Base-by-base conservation (phyloP, 2,888 invertebrate genomes). In the Morpho deidamia region DNA sequence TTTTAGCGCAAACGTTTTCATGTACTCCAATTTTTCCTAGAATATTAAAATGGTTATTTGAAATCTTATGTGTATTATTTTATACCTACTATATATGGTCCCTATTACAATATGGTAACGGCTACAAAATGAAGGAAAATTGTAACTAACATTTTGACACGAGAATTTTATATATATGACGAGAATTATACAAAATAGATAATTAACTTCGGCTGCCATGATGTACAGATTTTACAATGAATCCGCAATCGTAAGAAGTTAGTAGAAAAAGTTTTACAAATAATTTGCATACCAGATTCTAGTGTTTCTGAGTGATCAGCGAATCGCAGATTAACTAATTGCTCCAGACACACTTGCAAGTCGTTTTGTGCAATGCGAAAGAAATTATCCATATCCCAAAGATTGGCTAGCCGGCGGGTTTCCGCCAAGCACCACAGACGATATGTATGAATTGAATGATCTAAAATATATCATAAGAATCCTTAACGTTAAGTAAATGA, bases 381-480 rank as follows among this genome's bases (percentile, higher is more conserved):
- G 78, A 95, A 95, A 43, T 92, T 92, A 59, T 92, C 91, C 81
- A 95, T 93, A 59, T 93, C 92, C 96, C 96, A 96, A 48, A 90
- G 88, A 61, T 94, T 94, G 8, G 94, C 94, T 10, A 95, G 83
- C 51, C 93, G 90, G 56, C 94, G 93, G 0, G 94, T 93, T 74
- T 94, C 94, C 12, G 93, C 92, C 44, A 93, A 83, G 40, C 94
- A 94, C 96, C 96, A 96, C 7, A 95, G 82, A 37, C 95, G 91
- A 72, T 93, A 94, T 0, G 94, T 94, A 72, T 96, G 96, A 40
- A 95, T 91, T 0, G 95, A 94, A 71, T 95, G 95, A 84, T 95
- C 95, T 94, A 71, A 37, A 37, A 10, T 9, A 37, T 37, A 37
- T 3, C 1, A 5, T 9, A 14, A 14, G 14, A 14, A 4, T 14